phyloP scores from a whole-genome alignment of 2,797 vertebrate genomes.

The Meda fulgida region DNA sequence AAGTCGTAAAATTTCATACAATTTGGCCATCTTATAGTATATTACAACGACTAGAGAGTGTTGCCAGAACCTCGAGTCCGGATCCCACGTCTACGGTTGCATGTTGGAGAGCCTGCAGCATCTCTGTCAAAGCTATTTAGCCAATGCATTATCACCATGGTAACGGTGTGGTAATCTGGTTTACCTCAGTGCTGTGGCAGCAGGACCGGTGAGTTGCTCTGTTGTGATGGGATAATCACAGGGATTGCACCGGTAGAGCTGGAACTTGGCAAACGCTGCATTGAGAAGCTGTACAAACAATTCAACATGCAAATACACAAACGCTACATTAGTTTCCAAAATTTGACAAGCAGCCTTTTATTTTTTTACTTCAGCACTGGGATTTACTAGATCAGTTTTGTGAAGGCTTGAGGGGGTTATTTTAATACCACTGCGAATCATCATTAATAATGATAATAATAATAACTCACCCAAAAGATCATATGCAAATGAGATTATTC shows the following conservation, averaged over 20 bases:
- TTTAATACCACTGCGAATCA: background rate
- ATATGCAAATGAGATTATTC: background rate
- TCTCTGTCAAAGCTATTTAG: slow-evolving; percentile 14
- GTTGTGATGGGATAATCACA: slow-evolving; percentile 25
- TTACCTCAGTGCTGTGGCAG: background rate
- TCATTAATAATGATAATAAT: background rate
- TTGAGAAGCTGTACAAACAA: background rate
- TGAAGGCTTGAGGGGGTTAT: background rate
- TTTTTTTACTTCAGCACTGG: background rate
- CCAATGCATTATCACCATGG: slow-evolving; percentile 26
- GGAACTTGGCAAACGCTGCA: background rate
- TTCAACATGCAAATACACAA: background rate
- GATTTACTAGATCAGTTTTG: accelerated
- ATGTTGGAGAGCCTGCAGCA: slow-evolving; percentile 7
- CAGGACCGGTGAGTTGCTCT: background rate
- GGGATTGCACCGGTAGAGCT: background rate
- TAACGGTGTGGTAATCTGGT: slow-evolving; percentile 33
- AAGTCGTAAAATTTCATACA: background rate
- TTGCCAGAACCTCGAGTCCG: no score
- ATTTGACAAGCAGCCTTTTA: background rate
- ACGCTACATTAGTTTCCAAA: background rate
- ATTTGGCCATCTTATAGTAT: no score
- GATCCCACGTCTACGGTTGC: background rate
- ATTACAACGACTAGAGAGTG: no score
- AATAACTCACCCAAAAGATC: background rate